Evolutionary conservation across 1,140 invertebrate genomes (phyloP), one percentile per base, ranked within the genome.

Genomic region (Xylocopa sonorina): DNA sequence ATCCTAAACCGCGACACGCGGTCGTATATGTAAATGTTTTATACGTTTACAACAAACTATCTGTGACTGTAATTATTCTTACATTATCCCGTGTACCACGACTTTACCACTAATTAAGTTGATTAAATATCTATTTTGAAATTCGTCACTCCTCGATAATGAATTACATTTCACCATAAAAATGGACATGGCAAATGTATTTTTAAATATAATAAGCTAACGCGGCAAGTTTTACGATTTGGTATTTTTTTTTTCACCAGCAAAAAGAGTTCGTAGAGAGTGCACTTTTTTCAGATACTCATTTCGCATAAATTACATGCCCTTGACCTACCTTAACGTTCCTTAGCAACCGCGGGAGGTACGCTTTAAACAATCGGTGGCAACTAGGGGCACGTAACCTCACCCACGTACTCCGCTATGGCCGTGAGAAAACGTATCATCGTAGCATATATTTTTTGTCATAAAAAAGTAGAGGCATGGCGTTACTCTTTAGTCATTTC

Each of bases 241-340:
- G 6, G 18, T 3, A 18, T n/a, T 24, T 9, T 14, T 34, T 68
- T 63, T 43, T 46, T 6, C 9, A 53, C 29, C 29, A 38, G n/a
- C 5, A 16, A 53, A 43, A 10, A 14, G 16, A 12, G 16, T 14
- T 34, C 10, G 55, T 3, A 57, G 29, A 18, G n/a, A 24, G 27
- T 3, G 48, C 71, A 83, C 63, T 72, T 32, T 55, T 53, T 14
- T 16, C n/a, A 69, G 50, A 78, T 53, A 53, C 29, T 62, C 51
- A 29, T 69, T 67, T 66, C 53, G 50, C 34, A 43, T 57, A 63
- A 67, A 68, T 38, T 60, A 50, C n/a, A 12, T 27, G 81, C 73
- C 85, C 85, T 86, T 86, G 84, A 80, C 80, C 84, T 82, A 86
- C 83, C 83, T 86, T 82, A 85, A 80, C 76, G 80, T 80, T 85